phyloP scores from a whole-genome alignment of 1,140 invertebrate genomes.

The Macrobrachium nipponense region DNA sequence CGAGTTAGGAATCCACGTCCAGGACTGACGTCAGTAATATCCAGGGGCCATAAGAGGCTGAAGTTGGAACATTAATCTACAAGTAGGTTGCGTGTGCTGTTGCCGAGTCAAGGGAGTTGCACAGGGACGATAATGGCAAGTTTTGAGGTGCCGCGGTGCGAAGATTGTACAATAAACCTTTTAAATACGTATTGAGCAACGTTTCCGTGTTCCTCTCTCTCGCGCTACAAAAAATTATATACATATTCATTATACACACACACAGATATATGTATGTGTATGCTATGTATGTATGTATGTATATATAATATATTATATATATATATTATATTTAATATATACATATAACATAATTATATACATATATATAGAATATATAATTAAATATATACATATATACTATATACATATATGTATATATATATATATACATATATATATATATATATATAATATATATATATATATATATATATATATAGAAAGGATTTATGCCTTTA shows the following conservation, averaged over 20 bases:
- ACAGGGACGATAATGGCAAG: too few relatives aligned
- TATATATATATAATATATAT: neutral
- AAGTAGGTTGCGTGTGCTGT: too few relatives aligned
- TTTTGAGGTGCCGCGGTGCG: too few relatives aligned
- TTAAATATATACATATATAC: conserved; percentile 7
- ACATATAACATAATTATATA: too few relatives aligned
- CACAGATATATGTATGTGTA: conserved; percentile 5
- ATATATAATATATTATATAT: neutral
- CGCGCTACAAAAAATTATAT: neutral
- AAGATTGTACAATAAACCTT: neutral
- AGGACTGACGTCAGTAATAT: too few relatives aligned
- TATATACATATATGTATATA: too few relatives aligned
- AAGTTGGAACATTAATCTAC: too few relatives aligned
- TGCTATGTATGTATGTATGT: conserved; percentile 2
- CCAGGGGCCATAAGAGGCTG: too few relatives aligned
- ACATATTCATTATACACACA: neutral
- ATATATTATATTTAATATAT: too few relatives aligned
- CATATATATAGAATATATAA: neutral
- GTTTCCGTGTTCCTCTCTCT: neutral
- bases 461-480: neutral
- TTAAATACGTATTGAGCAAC: neutral
- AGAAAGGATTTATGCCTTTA: neutral
- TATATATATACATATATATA: neutral
- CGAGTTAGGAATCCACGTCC: too few relatives aligned
- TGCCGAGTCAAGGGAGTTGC: too few relatives aligned